Conservation (phyloP, 2,797 vertebrate species). For the Heterohyrax brucei region DNA sequence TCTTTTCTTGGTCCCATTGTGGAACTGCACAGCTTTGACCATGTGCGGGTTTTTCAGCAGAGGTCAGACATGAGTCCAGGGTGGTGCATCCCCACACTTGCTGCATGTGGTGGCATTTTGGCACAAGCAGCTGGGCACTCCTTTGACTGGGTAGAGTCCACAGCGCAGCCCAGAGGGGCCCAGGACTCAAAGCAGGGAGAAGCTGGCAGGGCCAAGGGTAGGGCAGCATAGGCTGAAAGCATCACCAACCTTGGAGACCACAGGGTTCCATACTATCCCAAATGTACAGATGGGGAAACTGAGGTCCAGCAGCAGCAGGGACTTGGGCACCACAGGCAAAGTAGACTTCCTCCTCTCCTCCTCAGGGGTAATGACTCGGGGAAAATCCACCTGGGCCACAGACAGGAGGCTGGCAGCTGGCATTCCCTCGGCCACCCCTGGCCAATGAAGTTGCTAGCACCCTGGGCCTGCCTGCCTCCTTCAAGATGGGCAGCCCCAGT, state of each 20-base stretch:
- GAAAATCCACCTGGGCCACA: slow-evolving; percentile 21
- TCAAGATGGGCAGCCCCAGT: neutral
- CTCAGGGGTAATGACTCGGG: slow-evolving; percentile 73
- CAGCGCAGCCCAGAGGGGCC: neutral
- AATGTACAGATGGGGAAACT: neutral
- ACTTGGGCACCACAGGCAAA: neutral
- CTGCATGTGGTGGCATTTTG: no score
- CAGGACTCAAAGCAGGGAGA: neutral
- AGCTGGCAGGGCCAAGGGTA: neutral
- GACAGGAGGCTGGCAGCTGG: slow-evolving; percentile 14
- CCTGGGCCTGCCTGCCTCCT: neutral
- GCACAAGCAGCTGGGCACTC: no score
- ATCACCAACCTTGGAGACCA: neutral
- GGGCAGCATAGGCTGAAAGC: neutral
- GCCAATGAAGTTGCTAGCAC: slow-evolving; percentile 43
- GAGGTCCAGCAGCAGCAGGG: neutral
- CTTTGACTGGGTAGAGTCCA: no score
- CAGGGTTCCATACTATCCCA: neutral
- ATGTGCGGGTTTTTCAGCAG: neutral
- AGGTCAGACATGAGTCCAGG: neutral
- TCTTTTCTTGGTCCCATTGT: neutral
- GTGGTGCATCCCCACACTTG: neutral
- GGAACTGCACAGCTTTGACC: neutral
- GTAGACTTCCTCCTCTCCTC: neutral
- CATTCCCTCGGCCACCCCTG: slow-evolving; percentile 44